A percentile compares a stretch with the other conserved stretches of the same genome.
These are phyloP conservation scores for Typhlichthys subterraneus DNA, from an alignment of 2,797 vertebrate genomes.

Conservation along the genomic window DNA sequence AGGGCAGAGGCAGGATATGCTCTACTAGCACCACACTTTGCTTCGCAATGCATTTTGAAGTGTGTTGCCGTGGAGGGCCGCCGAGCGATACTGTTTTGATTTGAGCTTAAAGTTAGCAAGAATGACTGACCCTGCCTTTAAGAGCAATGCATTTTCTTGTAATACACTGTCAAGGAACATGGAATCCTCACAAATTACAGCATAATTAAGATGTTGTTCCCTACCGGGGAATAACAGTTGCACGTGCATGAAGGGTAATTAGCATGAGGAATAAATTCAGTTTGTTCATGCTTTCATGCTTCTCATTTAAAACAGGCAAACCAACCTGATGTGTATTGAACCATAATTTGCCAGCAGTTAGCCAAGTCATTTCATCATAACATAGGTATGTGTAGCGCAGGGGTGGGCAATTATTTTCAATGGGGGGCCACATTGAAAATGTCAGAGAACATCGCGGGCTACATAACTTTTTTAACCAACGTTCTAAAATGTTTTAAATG, in stretches of 20 bases:
- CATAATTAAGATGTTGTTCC: constrained; percentile 39
- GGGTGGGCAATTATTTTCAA: too few species aligned
- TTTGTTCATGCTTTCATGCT: background rate
- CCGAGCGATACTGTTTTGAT: too few species aligned
- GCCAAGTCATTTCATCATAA: background rate
- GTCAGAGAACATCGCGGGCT: too few species aligned
- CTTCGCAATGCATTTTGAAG: too few species aligned
- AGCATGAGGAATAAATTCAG: constrained; percentile 43
- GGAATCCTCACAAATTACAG: constrained; percentile 33
- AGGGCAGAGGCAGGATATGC: constrained; percentile 35
- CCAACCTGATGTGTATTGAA: constrained; percentile 21
- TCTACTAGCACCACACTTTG: constrained; percentile 3
- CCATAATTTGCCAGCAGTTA: constrained; percentile 20
- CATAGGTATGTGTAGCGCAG: too few species aligned
- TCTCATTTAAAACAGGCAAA: constrained; percentile 22
- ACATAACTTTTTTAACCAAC: too few species aligned
- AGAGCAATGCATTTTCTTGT: constrained; percentile 19
- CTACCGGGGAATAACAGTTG: constrained; percentile 37
- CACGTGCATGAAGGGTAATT: constrained; percentile 38
- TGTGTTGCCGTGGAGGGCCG: too few species aligned
- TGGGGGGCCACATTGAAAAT: too few species aligned
- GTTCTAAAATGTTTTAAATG: too few species aligned
- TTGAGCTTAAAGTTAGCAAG: too few species aligned
- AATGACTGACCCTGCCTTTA: background rate
- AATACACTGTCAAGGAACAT: constrained; percentile 22